Evolutionary conservation across 2,888 invertebrate species (phyloP).

Genomic region (Hyppa rectilinea): DNA sequence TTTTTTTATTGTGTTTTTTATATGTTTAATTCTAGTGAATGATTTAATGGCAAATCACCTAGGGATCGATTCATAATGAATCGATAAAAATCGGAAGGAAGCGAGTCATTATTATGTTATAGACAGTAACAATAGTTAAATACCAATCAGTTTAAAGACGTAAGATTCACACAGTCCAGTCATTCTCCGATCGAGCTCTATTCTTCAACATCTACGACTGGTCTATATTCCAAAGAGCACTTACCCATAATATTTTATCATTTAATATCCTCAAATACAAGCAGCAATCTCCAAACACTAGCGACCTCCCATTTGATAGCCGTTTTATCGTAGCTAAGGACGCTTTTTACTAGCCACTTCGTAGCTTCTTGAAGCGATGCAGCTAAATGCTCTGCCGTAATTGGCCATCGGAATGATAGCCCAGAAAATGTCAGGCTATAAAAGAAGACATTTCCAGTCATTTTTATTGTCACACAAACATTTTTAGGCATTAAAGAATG

Average conservation of each 20-base stretch:
- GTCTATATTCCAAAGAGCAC: not conserved
- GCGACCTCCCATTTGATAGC: constrained; percentile 50
- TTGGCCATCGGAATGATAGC: constrained; percentile 73
- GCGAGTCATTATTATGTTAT: too few species aligned
- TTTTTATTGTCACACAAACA: constrained; percentile 45
- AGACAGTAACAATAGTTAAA: too few species aligned
- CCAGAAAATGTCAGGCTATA: constrained; percentile 68
- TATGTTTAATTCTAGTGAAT: too few species aligned
- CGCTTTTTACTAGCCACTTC: constrained; percentile 52
- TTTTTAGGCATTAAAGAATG: constrained; percentile 39
- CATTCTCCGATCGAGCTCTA: too few species aligned
- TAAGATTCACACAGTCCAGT: not conserved
- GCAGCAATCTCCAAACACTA: constrained; percentile 34
- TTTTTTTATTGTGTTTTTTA: too few species aligned
- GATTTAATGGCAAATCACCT: too few species aligned
- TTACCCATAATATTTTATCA: constrained; percentile 6
- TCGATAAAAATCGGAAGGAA: too few species aligned
- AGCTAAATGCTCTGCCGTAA: constrained; percentile 66
- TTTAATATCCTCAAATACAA: constrained; percentile 33
- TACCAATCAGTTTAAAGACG: too few species aligned
- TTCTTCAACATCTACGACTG: not conserved
- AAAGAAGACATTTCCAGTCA: constrained; percentile 49
- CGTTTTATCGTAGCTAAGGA: constrained; percentile 53
- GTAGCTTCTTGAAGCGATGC: constrained; percentile 71
- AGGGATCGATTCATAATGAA: too few species aligned